These are phyloP conservation scores for Dryoscopus gambensis DNA, from an alignment of 2,113 vertebrate species.

Conservation along the genomic window DNA sequence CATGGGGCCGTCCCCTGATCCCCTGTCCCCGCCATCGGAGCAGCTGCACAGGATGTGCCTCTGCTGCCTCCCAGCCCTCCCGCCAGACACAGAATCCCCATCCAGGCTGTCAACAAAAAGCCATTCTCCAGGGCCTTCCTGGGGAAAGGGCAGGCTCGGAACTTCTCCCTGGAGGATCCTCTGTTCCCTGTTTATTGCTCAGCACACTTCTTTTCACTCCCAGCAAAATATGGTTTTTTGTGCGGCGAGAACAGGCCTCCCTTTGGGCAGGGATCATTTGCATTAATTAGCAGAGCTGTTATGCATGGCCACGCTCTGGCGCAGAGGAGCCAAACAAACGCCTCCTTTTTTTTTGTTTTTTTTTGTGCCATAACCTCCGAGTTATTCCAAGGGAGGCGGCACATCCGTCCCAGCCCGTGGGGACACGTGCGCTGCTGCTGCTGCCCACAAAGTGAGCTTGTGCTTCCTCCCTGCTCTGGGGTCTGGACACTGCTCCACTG, in stretches of 20 bases:
- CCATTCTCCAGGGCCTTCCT: constrained; percentile 35
- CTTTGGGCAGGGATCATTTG: constrained; percentile 62
- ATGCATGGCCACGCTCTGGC: constrained; percentile 31
- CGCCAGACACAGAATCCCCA: not conserved
- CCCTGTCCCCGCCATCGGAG: not conserved
- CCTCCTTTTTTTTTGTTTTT: not conserved
- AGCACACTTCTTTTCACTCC: not conserved
- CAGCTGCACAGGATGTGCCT: constrained; percentile 35
- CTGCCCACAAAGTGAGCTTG: constrained; percentile 6
- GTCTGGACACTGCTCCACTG: not conserved
- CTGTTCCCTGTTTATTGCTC: not conserved
- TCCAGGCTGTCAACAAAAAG: not conserved
- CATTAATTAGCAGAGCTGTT: constrained; percentile 58
- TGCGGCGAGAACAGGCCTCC: constrained; percentile 30
- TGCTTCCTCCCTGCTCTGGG: not conserved
- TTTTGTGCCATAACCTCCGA: not conserved
- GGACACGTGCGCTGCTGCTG: constrained; percentile 13
- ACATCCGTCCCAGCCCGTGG: not conserved
- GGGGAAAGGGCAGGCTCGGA: constrained; percentile 5
- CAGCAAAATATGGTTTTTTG: constrained; percentile 7
- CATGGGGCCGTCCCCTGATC: not conserved
- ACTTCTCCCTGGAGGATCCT: not conserved
- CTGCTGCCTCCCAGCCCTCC: not conserved
- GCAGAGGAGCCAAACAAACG: constrained; percentile 44
- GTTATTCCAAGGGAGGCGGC: not conserved